Evolutionary conservation across 2,888 invertebrate genomes (phyloP).

Genomic region (Pasiphila rectangulata): DNA sequence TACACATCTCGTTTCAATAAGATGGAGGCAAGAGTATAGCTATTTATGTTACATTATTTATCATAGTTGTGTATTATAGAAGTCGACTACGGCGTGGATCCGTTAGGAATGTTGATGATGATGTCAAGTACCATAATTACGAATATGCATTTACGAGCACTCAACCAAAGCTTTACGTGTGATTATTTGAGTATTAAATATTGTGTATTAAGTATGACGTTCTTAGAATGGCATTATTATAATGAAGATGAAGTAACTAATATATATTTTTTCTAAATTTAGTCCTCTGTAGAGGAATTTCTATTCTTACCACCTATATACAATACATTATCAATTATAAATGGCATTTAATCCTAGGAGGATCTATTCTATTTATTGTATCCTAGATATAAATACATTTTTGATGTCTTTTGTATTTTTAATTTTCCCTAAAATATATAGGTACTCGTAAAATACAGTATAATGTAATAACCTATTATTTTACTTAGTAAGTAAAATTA

Average conservation of each 20-base stretch:
- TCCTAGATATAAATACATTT: slow-evolving; percentile 24
- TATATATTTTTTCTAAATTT: slow-evolving; percentile 24
- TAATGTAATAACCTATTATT: no score
- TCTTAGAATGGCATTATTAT: slow-evolving; percentile 21
- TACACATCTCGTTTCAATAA: slow-evolving; percentile 11
- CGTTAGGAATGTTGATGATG: no score
- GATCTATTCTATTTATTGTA: slow-evolving; percentile 21
- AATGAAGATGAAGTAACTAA: no score
- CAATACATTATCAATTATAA: slow-evolving; percentile 14
- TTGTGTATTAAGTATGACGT: slow-evolving; percentile 13
- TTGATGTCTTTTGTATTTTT: slow-evolving; percentile 18
- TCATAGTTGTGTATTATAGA: no score
- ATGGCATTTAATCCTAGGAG: slow-evolving; percentile 12
- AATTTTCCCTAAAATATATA: slow-evolving; percentile 5
- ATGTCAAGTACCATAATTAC: no score
- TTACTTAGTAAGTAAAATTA: no score
- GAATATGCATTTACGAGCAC: slow-evolving; percentile 17
- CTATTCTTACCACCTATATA: slow-evolving; percentile 12
- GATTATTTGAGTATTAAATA: slow-evolving; percentile 20
- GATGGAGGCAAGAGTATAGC: slow-evolving; percentile 1
- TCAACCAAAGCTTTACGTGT: slow-evolving; percentile 27
- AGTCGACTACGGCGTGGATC: no score
- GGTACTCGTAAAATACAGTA: neutral
- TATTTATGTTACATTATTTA: slow-evolving; percentile 9
- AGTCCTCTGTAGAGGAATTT: slow-evolving; percentile 22